Conservation (phyloP, 1,140 invertebrate species). For the Bicyclus anynana region DNA sequence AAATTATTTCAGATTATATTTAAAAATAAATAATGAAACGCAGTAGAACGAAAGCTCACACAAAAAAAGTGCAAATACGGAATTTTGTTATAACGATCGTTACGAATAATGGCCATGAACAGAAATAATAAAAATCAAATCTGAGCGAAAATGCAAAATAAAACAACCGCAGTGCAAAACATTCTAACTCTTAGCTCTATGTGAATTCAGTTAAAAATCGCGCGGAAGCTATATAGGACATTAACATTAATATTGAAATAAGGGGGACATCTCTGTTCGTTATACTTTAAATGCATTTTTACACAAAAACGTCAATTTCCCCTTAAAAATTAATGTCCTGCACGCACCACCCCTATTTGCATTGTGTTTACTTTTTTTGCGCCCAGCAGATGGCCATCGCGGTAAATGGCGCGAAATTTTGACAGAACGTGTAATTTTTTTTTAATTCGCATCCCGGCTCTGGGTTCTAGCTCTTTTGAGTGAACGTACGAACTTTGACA, state of each 20-base stretch:
- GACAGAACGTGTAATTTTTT: constrained; percentile 71
- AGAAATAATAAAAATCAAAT: constrained; percentile 44
- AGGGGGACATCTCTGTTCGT: constrained; percentile 52
- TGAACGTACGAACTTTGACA: constrained; percentile 68
- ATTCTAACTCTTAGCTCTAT: constrained; percentile 20
- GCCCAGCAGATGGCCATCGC: constrained; percentile 59
- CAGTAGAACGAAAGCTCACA: background rate
- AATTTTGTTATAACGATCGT: constrained; percentile 15
- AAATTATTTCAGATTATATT: no score
- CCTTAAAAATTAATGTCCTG: constrained; percentile 74
- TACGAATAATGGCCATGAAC: constrained; percentile 30
- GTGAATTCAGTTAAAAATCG: constrained; percentile 21
- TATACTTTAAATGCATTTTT: constrained; percentile 72
- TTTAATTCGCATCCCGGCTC: no score
- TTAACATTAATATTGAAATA: constrained; percentile 57
- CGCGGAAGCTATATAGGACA: constrained; percentile 31
- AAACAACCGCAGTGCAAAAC: constrained; percentile 6
- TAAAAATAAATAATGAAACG: no score
- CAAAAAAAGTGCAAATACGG: background rate
- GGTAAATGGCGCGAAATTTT: constrained; percentile 75
- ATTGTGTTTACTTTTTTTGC: constrained; percentile 71
- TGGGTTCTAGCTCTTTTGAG: no score
- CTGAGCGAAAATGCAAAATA: constrained; percentile 29
- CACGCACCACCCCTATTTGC: constrained; percentile 66
- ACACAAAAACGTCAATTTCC: constrained; percentile 63